Conservation (phyloP, 2,888 invertebrate species). For the Nymphalis polychloros region DNA sequence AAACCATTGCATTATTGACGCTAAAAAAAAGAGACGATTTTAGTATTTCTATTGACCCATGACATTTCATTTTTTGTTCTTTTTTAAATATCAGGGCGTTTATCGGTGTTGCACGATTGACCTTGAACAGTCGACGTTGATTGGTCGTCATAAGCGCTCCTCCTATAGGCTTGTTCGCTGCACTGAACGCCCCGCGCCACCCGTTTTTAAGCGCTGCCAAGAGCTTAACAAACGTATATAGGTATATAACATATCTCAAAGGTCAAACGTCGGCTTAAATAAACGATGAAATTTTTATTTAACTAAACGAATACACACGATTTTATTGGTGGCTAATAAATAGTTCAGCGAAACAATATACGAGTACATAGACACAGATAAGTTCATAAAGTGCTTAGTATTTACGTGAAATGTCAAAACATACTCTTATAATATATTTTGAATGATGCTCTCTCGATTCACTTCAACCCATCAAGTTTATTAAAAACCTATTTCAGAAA, state of each 20-base stretch:
- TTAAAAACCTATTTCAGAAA: too few species aligned
- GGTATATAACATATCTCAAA: slow-evolving; percentile 1
- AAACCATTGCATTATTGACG: too few species aligned
- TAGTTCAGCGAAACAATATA: too few species aligned
- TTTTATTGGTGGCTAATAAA: too few species aligned
- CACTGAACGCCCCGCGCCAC: slow-evolving; percentile 16
- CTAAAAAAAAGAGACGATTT: neutral
- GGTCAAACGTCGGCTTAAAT: slow-evolving; percentile 8
- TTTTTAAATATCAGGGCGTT: slow-evolving; percentile 3
- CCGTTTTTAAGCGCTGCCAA: slow-evolving; percentile 25
- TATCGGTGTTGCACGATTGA: slow-evolving; percentile 14
- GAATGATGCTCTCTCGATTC: too few species aligned
- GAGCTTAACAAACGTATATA: slow-evolving; percentile 15
- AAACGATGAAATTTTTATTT: neutral
- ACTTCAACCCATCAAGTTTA: too few species aligned
- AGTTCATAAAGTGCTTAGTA: too few species aligned
- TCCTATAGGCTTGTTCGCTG: slow-evolving; percentile 23
- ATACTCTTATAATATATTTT: too few species aligned
- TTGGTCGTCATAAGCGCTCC: slow-evolving; percentile 25
- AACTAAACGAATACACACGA: neutral
- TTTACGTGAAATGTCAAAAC: too few species aligned
- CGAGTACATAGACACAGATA: too few species aligned
- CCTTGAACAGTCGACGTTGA: slow-evolving; percentile 23
- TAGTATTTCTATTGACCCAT: neutral
- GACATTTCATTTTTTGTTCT: neutral